Percentiles rank a stretch among this genome's conserved stretches.
Evolutionary conservation across 2,113 vertebrate genomes (phyloP).

Genomic region (Seriola rivoliana): DNA sequence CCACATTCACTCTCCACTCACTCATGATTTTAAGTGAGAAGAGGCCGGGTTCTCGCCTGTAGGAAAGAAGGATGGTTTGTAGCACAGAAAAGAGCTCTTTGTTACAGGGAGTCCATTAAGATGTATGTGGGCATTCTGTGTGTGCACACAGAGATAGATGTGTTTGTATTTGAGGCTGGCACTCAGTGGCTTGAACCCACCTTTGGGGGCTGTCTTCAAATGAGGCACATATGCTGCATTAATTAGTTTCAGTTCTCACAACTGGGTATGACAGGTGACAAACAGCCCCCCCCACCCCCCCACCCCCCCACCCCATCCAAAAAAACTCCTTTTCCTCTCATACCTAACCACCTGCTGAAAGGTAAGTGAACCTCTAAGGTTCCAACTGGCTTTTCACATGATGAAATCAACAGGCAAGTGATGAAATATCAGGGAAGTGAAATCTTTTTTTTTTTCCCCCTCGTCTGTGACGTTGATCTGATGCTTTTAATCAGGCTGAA

Average conservation of each 20-base stretch:
- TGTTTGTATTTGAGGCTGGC: conserved; percentile 34
- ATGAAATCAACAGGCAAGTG: conserved; percentile 43
- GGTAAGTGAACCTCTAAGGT: conserved; percentile 60
- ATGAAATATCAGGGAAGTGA: conserved; percentile 45
- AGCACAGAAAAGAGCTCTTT: background rate
- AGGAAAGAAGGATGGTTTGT: background rate
- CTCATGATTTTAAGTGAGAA: background rate
- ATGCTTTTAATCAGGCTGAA: conserved; percentile 38
- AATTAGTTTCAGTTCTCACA: conserved; percentile 76
- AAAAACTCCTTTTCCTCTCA: conserved; percentile 39
- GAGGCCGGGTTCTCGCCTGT: background rate
- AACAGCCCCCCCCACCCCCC: conserved; percentile 25
- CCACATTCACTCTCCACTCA: background rate
- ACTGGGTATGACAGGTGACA: conserved; percentile 65
- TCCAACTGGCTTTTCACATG: conserved; percentile 56
- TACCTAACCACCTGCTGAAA: conserved; percentile 59
- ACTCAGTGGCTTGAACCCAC: conserved; percentile 38
- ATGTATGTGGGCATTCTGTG: background rate
- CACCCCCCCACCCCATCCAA: background rate
- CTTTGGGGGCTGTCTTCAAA: conserved; percentile 58
- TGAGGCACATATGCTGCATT: conserved; percentile 77
- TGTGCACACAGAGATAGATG: background rate
- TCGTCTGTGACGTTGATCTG: conserved; percentile 39
- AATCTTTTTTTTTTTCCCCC: conserved; percentile 33
- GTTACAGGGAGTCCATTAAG: background rate